Evolutionary conservation across 2,888 invertebrate species (phyloP).

Genomic region (Nymphalis urticae): DNA sequence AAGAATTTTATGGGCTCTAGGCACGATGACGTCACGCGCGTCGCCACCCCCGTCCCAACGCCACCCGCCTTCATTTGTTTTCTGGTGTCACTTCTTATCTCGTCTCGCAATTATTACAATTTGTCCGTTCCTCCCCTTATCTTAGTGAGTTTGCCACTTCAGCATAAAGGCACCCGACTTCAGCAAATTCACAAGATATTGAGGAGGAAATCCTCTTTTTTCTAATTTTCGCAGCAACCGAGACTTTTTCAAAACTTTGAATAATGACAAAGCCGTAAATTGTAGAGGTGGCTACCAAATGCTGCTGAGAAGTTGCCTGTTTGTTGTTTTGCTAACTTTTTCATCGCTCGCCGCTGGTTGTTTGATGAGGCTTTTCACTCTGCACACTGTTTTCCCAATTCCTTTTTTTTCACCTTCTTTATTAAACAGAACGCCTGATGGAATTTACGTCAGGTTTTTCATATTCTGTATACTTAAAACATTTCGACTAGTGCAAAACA

Average conservation of each 20-base stretch:
- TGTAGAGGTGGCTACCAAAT: constrained; percentile 66
- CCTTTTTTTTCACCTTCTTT: constrained; percentile 18
- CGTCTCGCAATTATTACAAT: constrained; percentile 81
- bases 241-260: constrained; percentile 71
- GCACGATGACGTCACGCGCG: constrained; percentile 65
- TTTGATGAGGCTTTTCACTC: constrained; percentile 60
- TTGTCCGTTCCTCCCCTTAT: constrained; percentile 81
- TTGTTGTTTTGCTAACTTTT: constrained; percentile 70
- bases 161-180: constrained; percentile 75
- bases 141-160: constrained; percentile 75
- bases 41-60: constrained; percentile 45
- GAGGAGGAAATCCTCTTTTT: constrained; percentile 61
- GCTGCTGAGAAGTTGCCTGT: constrained; percentile 59
- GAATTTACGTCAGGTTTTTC: neutral
- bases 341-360: constrained; percentile 61
- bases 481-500: neutral
- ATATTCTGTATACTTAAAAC: neutral
- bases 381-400: constrained; percentile 39
- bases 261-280: constrained; percentile 72
- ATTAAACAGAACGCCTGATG: constrained; percentile 3
- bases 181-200: constrained; percentile 77
- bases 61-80: constrained; percentile 79
- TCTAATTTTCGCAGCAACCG: constrained; percentile 59
- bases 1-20: constrained; percentile 48
- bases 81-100: constrained; percentile 81